These are phyloP conservation scores for Psilopsiagon aymara DNA, from an alignment of 2,113 vertebrate genomes.

Conservation along the genomic window DNA sequence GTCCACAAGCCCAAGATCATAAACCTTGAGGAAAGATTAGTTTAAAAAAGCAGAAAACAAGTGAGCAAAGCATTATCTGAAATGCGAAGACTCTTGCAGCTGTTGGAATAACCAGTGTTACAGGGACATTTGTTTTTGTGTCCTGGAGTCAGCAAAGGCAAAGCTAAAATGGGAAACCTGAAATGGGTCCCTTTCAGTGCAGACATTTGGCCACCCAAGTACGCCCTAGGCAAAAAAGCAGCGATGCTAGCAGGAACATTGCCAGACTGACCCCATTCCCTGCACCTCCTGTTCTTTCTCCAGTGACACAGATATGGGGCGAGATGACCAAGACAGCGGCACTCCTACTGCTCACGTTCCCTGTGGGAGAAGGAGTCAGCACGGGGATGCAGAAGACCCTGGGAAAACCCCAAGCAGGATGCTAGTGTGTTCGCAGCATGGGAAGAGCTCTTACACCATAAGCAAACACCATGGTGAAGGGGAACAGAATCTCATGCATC, in stretches of 20 bases:
- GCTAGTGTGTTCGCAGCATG: fast-evolving
- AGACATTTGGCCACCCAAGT: background rate
- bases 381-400: background rate
- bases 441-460: background rate
- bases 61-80: background rate
- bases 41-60: background rate
- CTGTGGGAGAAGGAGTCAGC: background rate
- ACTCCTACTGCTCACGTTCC: fast-evolving
- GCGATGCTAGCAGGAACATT: background rate
- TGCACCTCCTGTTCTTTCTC: background rate
- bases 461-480: background rate
- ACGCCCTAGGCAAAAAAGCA: background rate
- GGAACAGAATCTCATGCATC: background rate
- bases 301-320: fast-evolving
- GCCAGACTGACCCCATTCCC: background rate
- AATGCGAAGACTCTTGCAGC: background rate
- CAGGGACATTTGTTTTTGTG: background rate
- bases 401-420: fast-evolving
- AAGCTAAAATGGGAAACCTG: background rate
- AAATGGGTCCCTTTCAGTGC: background rate
- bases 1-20: background rate
- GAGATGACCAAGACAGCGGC: background rate
- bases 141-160: background rate
- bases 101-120: background rate
- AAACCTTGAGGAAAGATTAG: background rate